A percentile compares a stretch with the other conserved stretches of the same genome.
These are phyloP conservation scores for Hyles vespertilio DNA, from an alignment of 1,140 invertebrate species.

Conservation along the genomic window DNA sequence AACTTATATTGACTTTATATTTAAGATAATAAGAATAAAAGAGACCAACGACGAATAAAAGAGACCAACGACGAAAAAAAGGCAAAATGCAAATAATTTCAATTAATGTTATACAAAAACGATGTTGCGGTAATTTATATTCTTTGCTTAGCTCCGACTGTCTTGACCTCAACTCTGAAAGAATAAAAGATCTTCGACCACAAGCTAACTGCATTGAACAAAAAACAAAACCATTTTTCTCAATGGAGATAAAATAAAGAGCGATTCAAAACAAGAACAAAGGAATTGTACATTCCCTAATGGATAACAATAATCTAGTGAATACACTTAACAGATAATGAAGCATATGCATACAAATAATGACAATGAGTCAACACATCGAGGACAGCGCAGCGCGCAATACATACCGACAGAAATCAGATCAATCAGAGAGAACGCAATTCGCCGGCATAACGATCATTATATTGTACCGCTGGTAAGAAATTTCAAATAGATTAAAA, in stretches of 20 bases:
- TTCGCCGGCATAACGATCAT: background rate
- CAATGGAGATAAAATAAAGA: constrained; percentile 1
- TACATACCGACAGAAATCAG: constrained; percentile 1
- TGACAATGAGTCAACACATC: constrained; percentile 6
- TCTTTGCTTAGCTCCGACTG: too few relatives aligned
- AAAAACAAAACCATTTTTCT: constrained; percentile 4
- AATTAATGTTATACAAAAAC: too few relatives aligned
- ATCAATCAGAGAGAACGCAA: background rate
- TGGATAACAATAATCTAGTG: constrained; percentile 11
- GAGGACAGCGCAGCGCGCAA: background rate
- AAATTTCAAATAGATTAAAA: constrained; percentile 5
- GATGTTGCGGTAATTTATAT: too few relatives aligned
- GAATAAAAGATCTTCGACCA: background rate
- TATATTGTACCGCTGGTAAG: constrained; percentile 2
- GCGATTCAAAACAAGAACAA: constrained; percentile 9
- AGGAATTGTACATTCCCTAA: constrained; percentile 6
- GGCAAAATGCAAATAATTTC: too few relatives aligned
- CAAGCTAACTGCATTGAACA: constrained; percentile 5
- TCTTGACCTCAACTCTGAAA: too few relatives aligned
- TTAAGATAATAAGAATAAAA: too few relatives aligned
- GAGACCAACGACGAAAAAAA: too few relatives aligned
- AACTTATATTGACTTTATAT: too few relatives aligned
- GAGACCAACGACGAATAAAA: too few relatives aligned
- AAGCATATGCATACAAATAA: constrained; percentile 6
- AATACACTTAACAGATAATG: constrained; percentile 4